Evolutionary conservation across 2,888 invertebrate genomes (phyloP).

Genomic region (Abrostola triplasia): DNA sequence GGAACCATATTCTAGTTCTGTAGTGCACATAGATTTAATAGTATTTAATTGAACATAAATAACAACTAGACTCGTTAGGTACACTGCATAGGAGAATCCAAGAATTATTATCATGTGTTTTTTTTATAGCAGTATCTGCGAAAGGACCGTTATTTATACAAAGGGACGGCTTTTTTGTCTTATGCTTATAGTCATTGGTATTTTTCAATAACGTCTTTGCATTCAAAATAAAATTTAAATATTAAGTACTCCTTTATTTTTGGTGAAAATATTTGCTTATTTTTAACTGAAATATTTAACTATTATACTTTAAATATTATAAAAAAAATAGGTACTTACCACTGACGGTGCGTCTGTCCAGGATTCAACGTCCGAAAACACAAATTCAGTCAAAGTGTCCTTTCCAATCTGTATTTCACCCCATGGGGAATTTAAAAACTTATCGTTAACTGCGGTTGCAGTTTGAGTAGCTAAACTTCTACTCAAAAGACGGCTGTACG

Average conservation of each 20-base stretch:
- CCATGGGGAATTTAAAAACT: conserved; percentile 78
- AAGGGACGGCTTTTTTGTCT: no score
- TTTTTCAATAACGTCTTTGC: no score
- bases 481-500: conserved; percentile 57
- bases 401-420: conserved; percentile 87
- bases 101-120: no score
- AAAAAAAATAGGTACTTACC: conserved; percentile 83
- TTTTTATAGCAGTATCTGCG: no score
- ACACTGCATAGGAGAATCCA: no score
- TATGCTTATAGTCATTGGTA: no score
- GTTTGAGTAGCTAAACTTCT: conserved; percentile 75
- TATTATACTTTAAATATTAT: background rate
- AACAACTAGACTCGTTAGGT: conserved; percentile 27
- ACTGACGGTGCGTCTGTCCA: conserved; percentile 89
- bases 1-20: conserved; percentile 61
- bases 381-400: conserved; percentile 88
- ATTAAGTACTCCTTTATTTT: no score
- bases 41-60: conserved; percentile 62
- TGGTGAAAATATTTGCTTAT: no score
- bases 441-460: conserved; percentile 71
- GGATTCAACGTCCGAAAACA: conserved; percentile 87
- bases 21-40: conserved; percentile 61
- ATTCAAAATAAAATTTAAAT: no score
- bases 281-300: background rate
- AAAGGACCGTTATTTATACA: no score